Evolutionary conservation across 2,888 invertebrate species (phyloP).

Genomic region (Sialis fuliginosa): DNA sequence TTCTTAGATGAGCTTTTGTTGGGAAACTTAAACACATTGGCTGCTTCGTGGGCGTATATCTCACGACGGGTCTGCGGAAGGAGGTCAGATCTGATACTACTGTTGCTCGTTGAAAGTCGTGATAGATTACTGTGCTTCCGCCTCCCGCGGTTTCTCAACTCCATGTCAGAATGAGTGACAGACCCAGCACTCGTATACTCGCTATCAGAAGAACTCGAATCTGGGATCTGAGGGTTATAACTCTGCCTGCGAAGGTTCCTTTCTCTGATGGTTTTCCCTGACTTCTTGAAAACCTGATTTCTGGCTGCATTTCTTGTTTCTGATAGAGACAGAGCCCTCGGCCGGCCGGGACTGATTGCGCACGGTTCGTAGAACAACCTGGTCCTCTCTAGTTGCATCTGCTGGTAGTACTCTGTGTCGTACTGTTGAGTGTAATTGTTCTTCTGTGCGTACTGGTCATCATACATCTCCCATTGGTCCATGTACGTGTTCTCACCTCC

Average conservation of each 20-base stretch:
- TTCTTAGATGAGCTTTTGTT: slow-evolving; percentile 10
- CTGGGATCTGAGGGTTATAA: slow-evolving; percentile 36
- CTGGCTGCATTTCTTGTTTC: slow-evolving; percentile 23
- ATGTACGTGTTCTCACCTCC: not conserved
- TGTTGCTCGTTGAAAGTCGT: slow-evolving; percentile 22
- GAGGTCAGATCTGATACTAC: slow-evolving; percentile 25
- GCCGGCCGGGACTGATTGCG: slow-evolving; percentile 14
- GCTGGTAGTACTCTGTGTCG: not conserved
- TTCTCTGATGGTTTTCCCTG: slow-evolving; percentile 31
- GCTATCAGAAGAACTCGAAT: slow-evolving; percentile 31
- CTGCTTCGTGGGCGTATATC: not conserved
- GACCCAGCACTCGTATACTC: slow-evolving; percentile 27
- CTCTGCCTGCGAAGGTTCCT: slow-evolving; percentile 33
- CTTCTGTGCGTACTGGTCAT: not conserved
- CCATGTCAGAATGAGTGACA: slow-evolving; percentile 19
- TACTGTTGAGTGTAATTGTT: not conserved
- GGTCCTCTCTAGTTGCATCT: slow-evolving; percentile 1
- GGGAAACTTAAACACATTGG: not conserved
- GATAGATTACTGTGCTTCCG: slow-evolving; percentile 19
- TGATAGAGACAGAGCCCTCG: slow-evolving; percentile 31
- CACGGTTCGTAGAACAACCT: slow-evolving; percentile 8
- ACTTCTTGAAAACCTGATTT: slow-evolving; percentile 11
- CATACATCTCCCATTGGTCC: not conserved
- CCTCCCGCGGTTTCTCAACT: slow-evolving; percentile 18
- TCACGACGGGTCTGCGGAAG: slow-evolving; percentile 14